A percentile compares a stretch with the other conserved stretches of the same genome.
phyloP scores from a whole-genome alignment of 2,888 invertebrate species.

The Leucophenga maculata region DNA sequence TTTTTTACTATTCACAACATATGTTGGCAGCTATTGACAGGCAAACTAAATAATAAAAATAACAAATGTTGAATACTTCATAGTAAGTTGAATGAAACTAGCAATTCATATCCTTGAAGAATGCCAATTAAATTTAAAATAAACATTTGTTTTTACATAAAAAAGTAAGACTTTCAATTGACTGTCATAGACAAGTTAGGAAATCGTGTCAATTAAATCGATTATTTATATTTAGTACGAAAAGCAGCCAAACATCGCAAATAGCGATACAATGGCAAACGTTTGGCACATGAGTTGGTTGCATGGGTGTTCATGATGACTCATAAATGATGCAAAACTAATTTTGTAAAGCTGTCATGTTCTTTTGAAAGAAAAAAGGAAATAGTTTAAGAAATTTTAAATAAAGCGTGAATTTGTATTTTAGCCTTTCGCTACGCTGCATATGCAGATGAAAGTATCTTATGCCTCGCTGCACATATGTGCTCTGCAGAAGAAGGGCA shows the following conservation, averaged over 20 bases:
- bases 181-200: background rate
- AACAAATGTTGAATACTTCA: background rate
- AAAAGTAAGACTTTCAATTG: background rate
- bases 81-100: background rate
- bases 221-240: background rate
- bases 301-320: constrained; percentile 58
- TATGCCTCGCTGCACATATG: background rate
- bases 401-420: background rate
- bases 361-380: constrained; percentile 17
- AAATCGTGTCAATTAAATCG: constrained; percentile 8
- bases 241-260: too few relatives aligned
- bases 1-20: too few relatives aligned
- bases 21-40: too few relatives aligned
- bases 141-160: background rate
- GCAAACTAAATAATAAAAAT: background rate
- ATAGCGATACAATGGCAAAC: background rate
- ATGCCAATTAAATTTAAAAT: background rate
- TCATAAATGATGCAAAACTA: constrained; percentile 66
- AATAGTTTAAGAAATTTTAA: constrained; percentile 19
- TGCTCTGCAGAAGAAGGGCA: background rate
- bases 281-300: background rate
- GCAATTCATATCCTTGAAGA: background rate
- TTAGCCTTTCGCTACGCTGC: background rate
- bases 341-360: constrained; percentile 50
- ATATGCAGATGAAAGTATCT: background rate